Evolutionary conservation across 2,113 vertebrate species (phyloP).

Genomic region (Ptilorrhoa leucosticta): DNA sequence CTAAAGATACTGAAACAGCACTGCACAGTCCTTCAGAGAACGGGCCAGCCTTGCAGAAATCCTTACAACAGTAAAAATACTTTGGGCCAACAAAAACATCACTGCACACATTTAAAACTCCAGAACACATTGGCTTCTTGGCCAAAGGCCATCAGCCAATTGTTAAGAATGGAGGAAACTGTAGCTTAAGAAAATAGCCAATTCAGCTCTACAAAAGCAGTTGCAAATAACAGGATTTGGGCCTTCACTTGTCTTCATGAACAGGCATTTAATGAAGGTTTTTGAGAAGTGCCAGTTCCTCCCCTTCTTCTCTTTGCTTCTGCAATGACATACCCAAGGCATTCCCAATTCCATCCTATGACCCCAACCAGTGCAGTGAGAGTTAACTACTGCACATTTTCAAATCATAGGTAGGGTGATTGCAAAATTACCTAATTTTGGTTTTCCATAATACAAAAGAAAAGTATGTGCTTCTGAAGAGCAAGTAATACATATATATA

Average conservation of each 20-base stretch:
- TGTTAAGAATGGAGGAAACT: background rate
- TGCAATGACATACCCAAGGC: background rate
- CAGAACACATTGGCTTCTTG: background rate
- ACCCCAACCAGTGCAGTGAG: rapidly evolving
- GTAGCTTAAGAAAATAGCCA: background rate
- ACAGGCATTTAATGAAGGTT: background rate
- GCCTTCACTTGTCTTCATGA: background rate
- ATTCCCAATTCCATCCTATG: background rate
- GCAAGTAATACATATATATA: background rate
- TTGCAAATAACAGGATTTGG: background rate
- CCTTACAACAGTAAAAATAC: background rate
- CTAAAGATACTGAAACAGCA: background rate
- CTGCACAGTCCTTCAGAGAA: background rate
- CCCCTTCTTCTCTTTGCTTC: background rate
- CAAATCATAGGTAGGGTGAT: background rate
- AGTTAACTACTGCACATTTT: background rate
- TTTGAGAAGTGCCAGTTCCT: background rate
- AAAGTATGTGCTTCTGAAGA: background rate
- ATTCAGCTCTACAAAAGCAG: background rate
- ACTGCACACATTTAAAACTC: background rate
- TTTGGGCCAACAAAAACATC: background rate
- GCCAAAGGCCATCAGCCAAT: background rate
- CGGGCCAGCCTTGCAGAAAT: background rate
- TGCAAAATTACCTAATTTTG: background rate
- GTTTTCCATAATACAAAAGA: background rate